Conservation (phyloP, 2,888 invertebrate genomes). For the Cabera pusaria region DNA sequence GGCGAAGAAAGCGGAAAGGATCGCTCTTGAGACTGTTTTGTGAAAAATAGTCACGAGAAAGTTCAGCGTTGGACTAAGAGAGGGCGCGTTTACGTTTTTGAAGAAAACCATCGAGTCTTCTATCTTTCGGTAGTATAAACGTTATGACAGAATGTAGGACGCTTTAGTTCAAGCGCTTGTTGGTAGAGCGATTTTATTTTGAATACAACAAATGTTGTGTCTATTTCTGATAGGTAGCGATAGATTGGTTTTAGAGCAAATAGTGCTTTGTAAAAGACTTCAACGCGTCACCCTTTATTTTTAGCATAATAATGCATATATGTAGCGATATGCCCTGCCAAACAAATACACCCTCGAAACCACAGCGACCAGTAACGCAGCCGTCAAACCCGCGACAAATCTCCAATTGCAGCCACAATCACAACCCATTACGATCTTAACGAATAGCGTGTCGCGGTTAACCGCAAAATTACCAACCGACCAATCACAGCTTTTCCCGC, state of each 20-base stretch:
- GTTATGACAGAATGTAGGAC: not conserved
- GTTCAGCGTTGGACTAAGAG: slow-evolving; percentile 56
- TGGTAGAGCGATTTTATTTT: too few relatives aligned
- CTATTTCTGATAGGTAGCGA: too few relatives aligned
- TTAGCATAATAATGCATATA: not conserved
- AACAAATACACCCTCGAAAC: slow-evolving; percentile 25
- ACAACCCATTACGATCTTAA: slow-evolving; percentile 75
- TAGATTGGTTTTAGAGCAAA: too few relatives aligned
- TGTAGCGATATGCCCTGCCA: slow-evolving; percentile 19
- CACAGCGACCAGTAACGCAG: slow-evolving; percentile 29
- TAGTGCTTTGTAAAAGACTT: slow-evolving; percentile 20
- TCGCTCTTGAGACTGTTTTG: slow-evolving; percentile 72
- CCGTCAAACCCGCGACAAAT: slow-evolving; percentile 63
- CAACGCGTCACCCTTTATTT: slow-evolving; percentile 27
- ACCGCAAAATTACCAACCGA: slow-evolving; percentile 72
- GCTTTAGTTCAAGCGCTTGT: slow-evolving; percentile 1
- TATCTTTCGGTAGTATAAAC: not conserved
- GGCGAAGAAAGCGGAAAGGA: slow-evolving; percentile 78
- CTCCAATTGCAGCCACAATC: slow-evolving; percentile 47
- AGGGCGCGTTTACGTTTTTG: slow-evolving; percentile 58
- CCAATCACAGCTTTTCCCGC: slow-evolving; percentile 64
- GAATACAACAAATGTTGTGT: too few relatives aligned
- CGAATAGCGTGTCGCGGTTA: slow-evolving; percentile 78
- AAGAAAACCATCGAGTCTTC: slow-evolving; percentile 3
- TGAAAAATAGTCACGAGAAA: slow-evolving; percentile 64